Evolutionary conservation across 2,888 invertebrate species (phyloP).

Genomic region (Punctoribates punctum): DNA sequence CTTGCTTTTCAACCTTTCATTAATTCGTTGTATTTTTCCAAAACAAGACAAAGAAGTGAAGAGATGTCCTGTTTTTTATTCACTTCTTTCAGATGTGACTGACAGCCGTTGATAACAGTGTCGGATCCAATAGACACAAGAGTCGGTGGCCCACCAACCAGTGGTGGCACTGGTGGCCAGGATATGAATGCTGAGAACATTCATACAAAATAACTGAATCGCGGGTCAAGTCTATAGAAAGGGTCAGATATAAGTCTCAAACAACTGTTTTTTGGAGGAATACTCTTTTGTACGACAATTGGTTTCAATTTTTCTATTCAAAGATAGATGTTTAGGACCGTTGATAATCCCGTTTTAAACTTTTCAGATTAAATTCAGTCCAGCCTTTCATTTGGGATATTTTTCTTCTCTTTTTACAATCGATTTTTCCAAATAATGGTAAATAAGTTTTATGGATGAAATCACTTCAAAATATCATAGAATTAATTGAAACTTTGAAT

Average conservation of each 20-base stretch:
- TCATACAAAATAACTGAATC: neutral
- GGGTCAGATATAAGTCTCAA: conserved; percentile 18
- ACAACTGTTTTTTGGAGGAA: conserved; percentile 12
- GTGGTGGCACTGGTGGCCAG: neutral
- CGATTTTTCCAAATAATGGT: conserved; percentile 2
- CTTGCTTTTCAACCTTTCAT: conserved; percentile 20
- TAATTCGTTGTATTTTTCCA: conserved; percentile 16
- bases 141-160: neutral
- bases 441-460: neutral
- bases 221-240: conserved; percentile 8
- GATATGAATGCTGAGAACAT: neutral
- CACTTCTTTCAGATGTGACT: neutral
- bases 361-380: neutral
- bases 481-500: neutral
- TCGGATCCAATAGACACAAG: conserved; percentile 11
- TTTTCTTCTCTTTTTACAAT: conserved; percentile 13
- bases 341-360: conserved; percentile 23
- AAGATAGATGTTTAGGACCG: neutral
- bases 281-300: conserved; percentile 3
- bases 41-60: neutral
- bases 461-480: neutral
- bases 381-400: neutral
- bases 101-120: conserved; percentile 34
- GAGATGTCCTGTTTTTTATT: conserved; percentile 21
- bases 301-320: conserved; percentile 7